These are phyloP conservation scores for Philhelius pedissequus DNA, from an alignment of 2,888 invertebrate genomes.

Conservation along the genomic window DNA sequence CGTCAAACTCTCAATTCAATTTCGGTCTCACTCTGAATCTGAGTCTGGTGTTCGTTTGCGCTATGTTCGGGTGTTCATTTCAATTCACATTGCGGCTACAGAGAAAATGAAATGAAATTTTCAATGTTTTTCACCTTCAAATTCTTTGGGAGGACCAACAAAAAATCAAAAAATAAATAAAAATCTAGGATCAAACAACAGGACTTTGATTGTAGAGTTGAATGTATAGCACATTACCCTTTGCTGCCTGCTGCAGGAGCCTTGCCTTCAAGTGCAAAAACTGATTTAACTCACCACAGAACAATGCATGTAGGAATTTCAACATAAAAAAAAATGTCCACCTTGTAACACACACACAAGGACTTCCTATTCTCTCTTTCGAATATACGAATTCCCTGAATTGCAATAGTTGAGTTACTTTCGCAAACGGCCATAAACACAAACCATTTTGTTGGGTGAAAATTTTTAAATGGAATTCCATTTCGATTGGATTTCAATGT, in stretches of 20 bases:
- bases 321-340: background rate
- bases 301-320: constrained; percentile 48
- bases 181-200: constrained; percentile 1
- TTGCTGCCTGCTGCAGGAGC: constrained; percentile 12
- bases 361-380: background rate
- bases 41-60: background rate
- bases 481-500: constrained; percentile 60
- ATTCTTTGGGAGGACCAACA: constrained; percentile 6
- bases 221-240: background rate
- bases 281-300: constrained; percentile 62
- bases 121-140: constrained; percentile 52
- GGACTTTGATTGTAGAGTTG: background rate
- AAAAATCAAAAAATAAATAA: background rate
- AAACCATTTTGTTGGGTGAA: constrained; percentile 25
- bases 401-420: constrained; percentile 46
- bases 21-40: constrained; percentile 5
- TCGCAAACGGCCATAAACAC: background rate
- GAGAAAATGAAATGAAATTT: constrained; percentile 45
- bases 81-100: constrained; percentile 11
- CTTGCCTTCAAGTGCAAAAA: constrained; percentile 44
- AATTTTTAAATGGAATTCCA: constrained; percentile 51
- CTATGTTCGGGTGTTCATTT: background rate
- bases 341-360: background rate
- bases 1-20: constrained; percentile 59
- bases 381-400: constrained; percentile 24